Evolutionary conservation across 2,797 vertebrate genomes (phyloP), one percentile per base, ranked within the genome.

Genomic region (Lutjanus campechanus): DNA sequence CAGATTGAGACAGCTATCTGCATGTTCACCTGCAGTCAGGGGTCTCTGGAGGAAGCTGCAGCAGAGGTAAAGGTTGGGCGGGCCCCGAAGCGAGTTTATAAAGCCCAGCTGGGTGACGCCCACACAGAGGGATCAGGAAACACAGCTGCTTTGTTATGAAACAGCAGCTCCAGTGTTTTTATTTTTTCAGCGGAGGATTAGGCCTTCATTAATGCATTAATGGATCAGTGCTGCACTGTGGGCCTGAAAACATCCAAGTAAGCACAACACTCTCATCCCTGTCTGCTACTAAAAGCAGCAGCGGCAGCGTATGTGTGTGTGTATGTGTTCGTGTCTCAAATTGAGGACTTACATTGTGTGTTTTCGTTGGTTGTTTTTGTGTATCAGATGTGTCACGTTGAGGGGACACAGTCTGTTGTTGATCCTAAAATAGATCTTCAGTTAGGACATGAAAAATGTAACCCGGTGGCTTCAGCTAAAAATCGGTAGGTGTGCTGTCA

Each of bases 181-280:
- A 22, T 72, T 81, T 76, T 64, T 25, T 17, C 47, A 70, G 62
- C 5, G 0, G 20, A 89, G 88, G 85, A 88, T 89, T 90, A 91
- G 66, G n/a, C 50, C 77, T 89, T 90, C 73, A 79, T 85, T 87
- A 89, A 91, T 84, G 77, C 89, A 85, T 82, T 91, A 85, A 89
- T 86, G 84, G 85, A 85, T 85, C 61, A 55, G 82, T 22, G 77
- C 65, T 40, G 49, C 61, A 73, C 67, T 55, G 70, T 78, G 65
- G 65, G 78, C 78, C 76, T 61, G 60, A 80, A 90, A 88, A 87
- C 71, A 79, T 65, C 75, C 54, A 59, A 80, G 76, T 66, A 83
- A 81, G 78, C 84, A 81, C 76, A 78, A 72, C 77, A 71, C 75
- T 46, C 73, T 22, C 66, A 46, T 77, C 75, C 84, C 86, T 55